A percentile compares a stretch with the other conserved stretches of the same genome.
phyloP scores from a whole-genome alignment of 2,888 invertebrate genomes.

The Rhagonycha lutea region DNA sequence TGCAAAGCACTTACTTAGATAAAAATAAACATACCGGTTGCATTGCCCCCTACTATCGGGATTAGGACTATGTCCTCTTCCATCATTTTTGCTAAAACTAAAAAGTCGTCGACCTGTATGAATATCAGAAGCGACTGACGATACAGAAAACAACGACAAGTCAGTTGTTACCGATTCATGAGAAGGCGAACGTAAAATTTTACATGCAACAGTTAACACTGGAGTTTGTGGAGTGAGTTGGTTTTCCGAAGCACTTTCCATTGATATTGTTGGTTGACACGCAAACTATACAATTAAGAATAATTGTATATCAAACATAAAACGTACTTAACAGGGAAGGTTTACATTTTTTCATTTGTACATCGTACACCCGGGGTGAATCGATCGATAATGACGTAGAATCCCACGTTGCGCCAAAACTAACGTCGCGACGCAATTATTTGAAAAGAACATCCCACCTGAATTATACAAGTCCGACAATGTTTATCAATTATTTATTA shows the following conservation, averaged over 20 bases:
- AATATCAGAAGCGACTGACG: constrained; percentile 62
- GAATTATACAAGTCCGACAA: background rate
- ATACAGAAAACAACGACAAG: constrained; percentile 74
- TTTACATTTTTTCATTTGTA: constrained; percentile 9
- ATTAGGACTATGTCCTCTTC: constrained; percentile 73
- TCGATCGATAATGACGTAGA: constrained; percentile 27
- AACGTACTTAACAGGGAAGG: constrained; percentile 1
- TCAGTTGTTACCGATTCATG: constrained; percentile 86
- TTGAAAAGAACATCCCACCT: background rate
- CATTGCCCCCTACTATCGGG: constrained; percentile 60
- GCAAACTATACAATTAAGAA: background rate
- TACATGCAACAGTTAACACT: constrained; percentile 60
- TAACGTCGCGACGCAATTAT: constrained; percentile 16
- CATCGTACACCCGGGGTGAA: constrained; percentile 17
- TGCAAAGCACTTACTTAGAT: background rate
- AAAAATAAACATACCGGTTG: constrained; percentile 10
- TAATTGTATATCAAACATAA: constrained; percentile 20
- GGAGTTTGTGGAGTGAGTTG: constrained; percentile 56
- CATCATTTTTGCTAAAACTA: constrained; percentile 59
- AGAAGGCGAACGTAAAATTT: constrained; percentile 76
- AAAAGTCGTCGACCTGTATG: constrained; percentile 54
- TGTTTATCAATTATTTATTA: background rate
- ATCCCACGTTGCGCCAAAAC: constrained; percentile 16
- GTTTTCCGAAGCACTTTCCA: constrained; percentile 38
- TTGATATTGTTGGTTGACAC: constrained; percentile 22